Conservation (phyloP, 2,113 vertebrate species). For the Calcarius ornatus region DNA sequence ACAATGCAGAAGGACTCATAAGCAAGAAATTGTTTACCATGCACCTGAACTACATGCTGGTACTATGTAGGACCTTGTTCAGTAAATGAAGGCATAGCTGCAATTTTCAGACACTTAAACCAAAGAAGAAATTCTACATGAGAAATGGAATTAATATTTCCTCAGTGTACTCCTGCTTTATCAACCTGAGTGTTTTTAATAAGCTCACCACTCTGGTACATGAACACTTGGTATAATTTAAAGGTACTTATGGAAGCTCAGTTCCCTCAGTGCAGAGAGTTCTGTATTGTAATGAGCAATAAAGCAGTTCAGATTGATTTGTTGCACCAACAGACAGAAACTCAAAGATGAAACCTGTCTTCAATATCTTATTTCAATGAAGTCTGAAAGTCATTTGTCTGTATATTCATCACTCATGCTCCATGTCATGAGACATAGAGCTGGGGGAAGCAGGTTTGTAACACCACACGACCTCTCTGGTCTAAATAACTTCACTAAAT, state of each 20-base stretch:
- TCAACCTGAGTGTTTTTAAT: background rate
- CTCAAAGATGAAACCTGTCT: background rate
- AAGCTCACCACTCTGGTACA: background rate
- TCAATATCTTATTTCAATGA: background rate
- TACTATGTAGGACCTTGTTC: background rate
- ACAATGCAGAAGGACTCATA: background rate
- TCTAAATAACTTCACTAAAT: no score
- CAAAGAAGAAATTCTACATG: background rate
- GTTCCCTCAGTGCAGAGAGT: background rate
- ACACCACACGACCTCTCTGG: background rate
- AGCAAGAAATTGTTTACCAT: background rate
- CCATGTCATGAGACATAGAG: background rate
- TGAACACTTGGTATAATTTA: background rate
- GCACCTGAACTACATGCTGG: background rate
- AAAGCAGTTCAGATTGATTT: background rate
- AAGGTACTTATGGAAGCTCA: background rate
- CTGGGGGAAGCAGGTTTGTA: background rate
- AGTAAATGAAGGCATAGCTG: background rate
- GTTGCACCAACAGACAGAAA: constrained; percentile 1
- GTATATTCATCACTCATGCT: background rate
- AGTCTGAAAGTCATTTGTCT: background rate
- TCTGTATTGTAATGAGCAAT: background rate
- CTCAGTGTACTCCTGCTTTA: background rate
- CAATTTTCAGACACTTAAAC: background rate
- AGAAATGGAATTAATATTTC: constrained; percentile 10